Evolutionary conservation across 2,113 vertebrate species (phyloP), one percentile per base, ranked within the genome.

Genomic region (Delphinapterus leucas): DNA sequence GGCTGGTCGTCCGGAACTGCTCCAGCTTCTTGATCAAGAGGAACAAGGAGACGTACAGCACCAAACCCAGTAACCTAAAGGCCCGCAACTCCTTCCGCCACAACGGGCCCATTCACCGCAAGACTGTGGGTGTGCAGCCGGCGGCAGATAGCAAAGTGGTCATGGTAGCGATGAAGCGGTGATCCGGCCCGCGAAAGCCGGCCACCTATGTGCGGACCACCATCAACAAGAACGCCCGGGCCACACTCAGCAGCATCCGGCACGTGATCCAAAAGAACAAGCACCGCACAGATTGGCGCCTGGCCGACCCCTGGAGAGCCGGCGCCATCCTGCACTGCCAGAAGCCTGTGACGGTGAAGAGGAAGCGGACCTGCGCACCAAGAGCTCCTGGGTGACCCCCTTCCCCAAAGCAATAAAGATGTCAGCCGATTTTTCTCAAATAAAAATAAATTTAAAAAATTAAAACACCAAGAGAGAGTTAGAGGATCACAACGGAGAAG

Each of bases 141-240:
- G 74, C 44, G 20, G 74, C 17, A 49, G 28, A 76, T 0, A 1
- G 73, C 17, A 44, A 49, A 53, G 47, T 9, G 47, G 47, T 53
- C 5, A 0, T 5, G 0, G 47, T 0, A 2, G 74, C 18, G 1
- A 33, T 53, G 47, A 33, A 53, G 28, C 44, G 49, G 23, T 49
- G 31, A 20, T 21, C 9, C 1, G 5, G 47, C 47, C 47, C 5
- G 0, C 9, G 18, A 77, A 53, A 77, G 18, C 47, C 49, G 17
- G 31, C 18, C 74, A 77, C 74, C 74, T 33, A 12, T 33, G 28
- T 31, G 0, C 20, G 17, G 17, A 49, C 17, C 44, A 33, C 74
- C 44, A 33, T 49, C 44, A 49, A 11, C 15, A 33, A 17, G 49
- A 53, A 20, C 1, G 9, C 74, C 28, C 31, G 9, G 74, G 28